Percentiles rank a stretch among this genome's conserved stretches.
Evolutionary conservation across 2,113 vertebrate species (phyloP).

Genomic region (Eretmochelys imbricata): DNA sequence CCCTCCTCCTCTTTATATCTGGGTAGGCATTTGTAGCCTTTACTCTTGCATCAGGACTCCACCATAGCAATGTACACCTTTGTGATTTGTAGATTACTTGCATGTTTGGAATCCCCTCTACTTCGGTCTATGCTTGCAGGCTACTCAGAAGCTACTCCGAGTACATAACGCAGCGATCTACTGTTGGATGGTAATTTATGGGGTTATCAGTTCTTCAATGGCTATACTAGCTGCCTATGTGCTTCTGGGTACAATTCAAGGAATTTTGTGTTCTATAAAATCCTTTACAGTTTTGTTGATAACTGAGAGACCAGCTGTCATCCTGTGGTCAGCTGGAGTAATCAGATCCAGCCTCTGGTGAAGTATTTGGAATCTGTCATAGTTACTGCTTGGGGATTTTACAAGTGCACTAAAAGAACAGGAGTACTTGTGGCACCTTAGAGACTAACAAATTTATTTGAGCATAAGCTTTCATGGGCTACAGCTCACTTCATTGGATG

Average conservation of each 20-base stretch:
- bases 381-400: background rate
- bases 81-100: background rate
- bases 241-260: no score
- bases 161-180: background rate
- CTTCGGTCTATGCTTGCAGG: accelerated
- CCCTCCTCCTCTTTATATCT: background rate
- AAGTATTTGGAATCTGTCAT: background rate
- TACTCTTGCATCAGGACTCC: slow-evolving; percentile 18
- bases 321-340: background rate
- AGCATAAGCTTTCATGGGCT: no score
- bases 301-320: background rate
- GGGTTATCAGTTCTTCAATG: background rate
- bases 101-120: background rate
- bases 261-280: accelerated
- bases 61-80: background rate
- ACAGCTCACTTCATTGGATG: no score
- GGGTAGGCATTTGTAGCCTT: background rate
- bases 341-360: background rate
- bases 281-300: background rate
- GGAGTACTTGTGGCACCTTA: no score
- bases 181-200: accelerated
- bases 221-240: background rate
- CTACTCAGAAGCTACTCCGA: accelerated
- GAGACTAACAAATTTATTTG: no score
- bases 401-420: background rate